Evolutionary conservation across 2,888 invertebrate species (phyloP).

Genomic region (Drosophila lacicola): DNA sequence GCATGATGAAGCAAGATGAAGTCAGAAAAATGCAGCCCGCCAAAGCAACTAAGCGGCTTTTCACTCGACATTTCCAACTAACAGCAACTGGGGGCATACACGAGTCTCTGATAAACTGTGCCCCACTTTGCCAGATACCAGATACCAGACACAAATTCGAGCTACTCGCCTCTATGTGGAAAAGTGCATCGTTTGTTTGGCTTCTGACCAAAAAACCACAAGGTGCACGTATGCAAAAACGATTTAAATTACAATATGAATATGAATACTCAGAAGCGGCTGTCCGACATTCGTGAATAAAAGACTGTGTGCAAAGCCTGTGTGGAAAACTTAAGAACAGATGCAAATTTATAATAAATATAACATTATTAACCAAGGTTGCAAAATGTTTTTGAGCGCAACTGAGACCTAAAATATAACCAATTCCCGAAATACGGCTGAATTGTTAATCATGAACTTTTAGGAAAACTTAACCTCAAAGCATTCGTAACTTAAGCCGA

Average conservation of each 20-base stretch:
- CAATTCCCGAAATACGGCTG: too few relatives aligned
- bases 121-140: constrained; percentile 63
- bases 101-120: constrained; percentile 39
- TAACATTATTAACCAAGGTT: too few relatives aligned
- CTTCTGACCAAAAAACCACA: constrained; percentile 80
- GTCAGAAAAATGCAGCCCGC: constrained; percentile 65
- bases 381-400: too few relatives aligned
- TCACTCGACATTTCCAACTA: constrained; percentile 33
- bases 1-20: constrained; percentile 25
- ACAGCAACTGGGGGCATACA: constrained; percentile 17
- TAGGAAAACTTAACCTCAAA: too few relatives aligned
- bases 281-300: constrained; percentile 4
- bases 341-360: too few relatives aligned
- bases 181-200: constrained; percentile 67
- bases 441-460: too few relatives aligned
- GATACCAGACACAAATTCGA: constrained; percentile 38
- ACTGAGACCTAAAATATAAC: too few relatives aligned
- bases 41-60: constrained; percentile 54
- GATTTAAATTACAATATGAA: constrained; percentile 73
- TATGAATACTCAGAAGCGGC: constrained; percentile 29
- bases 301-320: background rate
- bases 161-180: constrained; percentile 15
- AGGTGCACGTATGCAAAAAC: constrained; percentile 43
- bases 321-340: background rate
- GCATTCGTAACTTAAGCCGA: too few relatives aligned